Conservation (phyloP, 2,113 vertebrate genomes). For the Myodes glareolus region DNA sequence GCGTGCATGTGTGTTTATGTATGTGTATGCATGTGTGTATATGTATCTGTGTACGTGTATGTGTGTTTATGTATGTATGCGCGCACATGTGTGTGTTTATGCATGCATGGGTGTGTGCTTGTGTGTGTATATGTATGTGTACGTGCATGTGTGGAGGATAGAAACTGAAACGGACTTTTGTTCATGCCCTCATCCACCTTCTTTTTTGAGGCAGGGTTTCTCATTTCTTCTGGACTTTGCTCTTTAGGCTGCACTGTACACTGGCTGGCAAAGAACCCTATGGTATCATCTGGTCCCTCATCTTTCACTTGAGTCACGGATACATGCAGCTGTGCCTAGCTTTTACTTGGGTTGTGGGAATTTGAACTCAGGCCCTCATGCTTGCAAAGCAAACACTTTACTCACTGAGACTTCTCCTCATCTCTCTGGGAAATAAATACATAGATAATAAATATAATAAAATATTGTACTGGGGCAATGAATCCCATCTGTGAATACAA, state of each 20-base stretch:
- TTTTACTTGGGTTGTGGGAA: neutral
- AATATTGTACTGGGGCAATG: neutral
- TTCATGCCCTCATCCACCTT: neutral
- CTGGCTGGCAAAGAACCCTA: neutral
- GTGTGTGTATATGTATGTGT: neutral
- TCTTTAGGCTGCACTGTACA: neutral
- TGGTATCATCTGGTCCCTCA: neutral
- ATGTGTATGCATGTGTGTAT: neutral
- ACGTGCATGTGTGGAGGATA: neutral
- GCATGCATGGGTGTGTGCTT: neutral
- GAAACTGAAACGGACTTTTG: neutral
- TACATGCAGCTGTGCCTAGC: neutral
- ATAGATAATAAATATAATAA: too few species aligned
- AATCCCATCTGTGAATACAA: neutral
- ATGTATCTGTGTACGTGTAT: rapidly evolving
- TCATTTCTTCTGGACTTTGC: neutral
- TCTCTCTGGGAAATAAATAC: too few species aligned
- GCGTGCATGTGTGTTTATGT: neutral
- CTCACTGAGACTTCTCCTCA: neutral
- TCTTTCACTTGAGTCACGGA: too few species aligned
- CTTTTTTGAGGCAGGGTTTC: neutral
- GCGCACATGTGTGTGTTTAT: neutral
- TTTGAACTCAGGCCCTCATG: neutral
- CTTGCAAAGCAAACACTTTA: neutral
- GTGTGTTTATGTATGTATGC: too few species aligned